Conservation (phyloP, 2,888 invertebrate species). For the Calliphora vomitoria region DNA sequence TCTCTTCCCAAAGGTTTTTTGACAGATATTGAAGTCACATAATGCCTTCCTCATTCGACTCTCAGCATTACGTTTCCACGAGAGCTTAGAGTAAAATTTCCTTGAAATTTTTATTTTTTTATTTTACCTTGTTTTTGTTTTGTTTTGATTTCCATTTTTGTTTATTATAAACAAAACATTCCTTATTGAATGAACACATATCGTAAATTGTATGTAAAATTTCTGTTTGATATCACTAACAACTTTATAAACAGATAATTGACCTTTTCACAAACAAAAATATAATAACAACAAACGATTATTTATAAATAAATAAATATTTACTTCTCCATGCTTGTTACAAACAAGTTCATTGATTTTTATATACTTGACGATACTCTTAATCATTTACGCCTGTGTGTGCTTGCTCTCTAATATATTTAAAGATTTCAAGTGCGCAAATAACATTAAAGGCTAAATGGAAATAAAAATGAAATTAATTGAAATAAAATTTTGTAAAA, state of each 20-base stretch:
- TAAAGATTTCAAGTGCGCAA: slow-evolving; percentile 36
- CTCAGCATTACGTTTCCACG: too few relatives aligned
- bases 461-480: not conserved
- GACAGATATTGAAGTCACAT: too few relatives aligned
- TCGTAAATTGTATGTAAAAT: slow-evolving; percentile 12
- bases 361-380: slow-evolving; percentile 1
- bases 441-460: slow-evolving; percentile 15
- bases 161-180: not conserved
- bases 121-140: not conserved
- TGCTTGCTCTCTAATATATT: not conserved
- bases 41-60: too few relatives aligned
- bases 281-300: slow-evolving; percentile 19
- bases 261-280: slow-evolving; percentile 50
- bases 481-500: not conserved
- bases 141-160: not conserved
- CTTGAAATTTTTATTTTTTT: too few relatives aligned
- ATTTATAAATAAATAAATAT: slow-evolving; percentile 52
- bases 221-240: slow-evolving; percentile 32
- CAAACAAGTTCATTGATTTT: slow-evolving; percentile 49
- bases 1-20: too few relatives aligned
- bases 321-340: slow-evolving; percentile 21
- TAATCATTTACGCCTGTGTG: not conserved
- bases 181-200: not conserved
- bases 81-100: too few relatives aligned
- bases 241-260: slow-evolving; percentile 44